Evolutionary conservation across 2,797 vertebrate species (phyloP), one percentile per base, ranked within the genome.

Genomic region (Tapirus indicus): DNA sequence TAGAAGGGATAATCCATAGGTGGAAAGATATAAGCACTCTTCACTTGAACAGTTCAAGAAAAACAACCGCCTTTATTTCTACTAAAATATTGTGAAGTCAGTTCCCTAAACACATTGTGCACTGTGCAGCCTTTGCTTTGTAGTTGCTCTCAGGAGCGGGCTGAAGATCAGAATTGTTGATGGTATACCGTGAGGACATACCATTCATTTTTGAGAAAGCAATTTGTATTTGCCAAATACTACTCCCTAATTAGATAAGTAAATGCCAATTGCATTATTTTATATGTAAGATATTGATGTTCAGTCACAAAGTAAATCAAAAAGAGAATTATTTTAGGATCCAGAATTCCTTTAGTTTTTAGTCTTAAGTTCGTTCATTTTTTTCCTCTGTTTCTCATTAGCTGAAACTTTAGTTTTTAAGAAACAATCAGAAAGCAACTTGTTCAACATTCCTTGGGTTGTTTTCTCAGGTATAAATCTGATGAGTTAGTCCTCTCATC

Each of bases 291-390:
- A 64, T 32, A 66, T 38, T 29, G 35, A 95, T 89, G 49, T 52
- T 96, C 32, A 66, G 32, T 87, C 54, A 90, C 54, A 90, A 89
- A 95, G 44, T 91, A 94, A 80, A 56, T 66, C 56, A 95, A 92
- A 66, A 86, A 95, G 41, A 90, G 1, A 90, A 88, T 88, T 52
- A 78, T 71, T 79, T 95, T 79, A 75, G n/a, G 60, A 54, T 79
- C 41, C 49, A 92, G 56, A 83, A 92, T 95, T 77, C 23, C 47
- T 90, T 92, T 77, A 32, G 17, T 21, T 66, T 88, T 92, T 44
- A 95, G 14, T 75, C 17, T 93, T 62, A 69, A 6, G 1, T 84
- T 90, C 75, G 72, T 62, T 88, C 9, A 72, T 68, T 71, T 92
- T 91, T 80, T 83, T 72, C 38, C 84, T 69, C n/a, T 71, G 23